Base-by-base conservation (phyloP, 1,140 invertebrate species). In the Pomacea maculata region DNA sequence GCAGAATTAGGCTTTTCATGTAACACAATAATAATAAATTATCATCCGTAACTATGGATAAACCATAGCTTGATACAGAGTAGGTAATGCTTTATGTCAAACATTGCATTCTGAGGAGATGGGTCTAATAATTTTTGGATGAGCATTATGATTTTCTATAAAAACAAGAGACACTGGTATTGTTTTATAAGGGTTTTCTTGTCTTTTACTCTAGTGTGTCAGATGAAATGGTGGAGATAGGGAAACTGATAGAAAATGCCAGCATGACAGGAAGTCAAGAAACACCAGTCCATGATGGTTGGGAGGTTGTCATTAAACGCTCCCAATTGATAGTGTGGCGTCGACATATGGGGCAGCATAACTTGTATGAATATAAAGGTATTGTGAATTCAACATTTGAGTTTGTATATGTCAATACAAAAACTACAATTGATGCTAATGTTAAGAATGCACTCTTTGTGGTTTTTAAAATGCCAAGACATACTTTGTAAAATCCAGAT, bases 291-390 rank as follows among this genome's bases (percentile, higher is more conserved):
- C 67, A 80, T 64, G 80, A 84, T 55, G 84, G 83, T 11, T 92
- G 91, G 91, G 87, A 91, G 75, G 29, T 80, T 21, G 84, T 92
- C 52, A 90, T 92, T 52, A 84, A 89, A 52, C 85, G 84, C 77
- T 82, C 83, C 52, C 83, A 89, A 78, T 82, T 91, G 21, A 85
- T 88, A 83, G 86, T 91, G 1, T 92, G 90, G 90, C 84, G 91
- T 71, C 88, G 89, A 86, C 85, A 87, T 21, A 82, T 91, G 71
- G 80, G 82, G 29, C 82, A 79, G 70, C 85, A 82, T 79, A 78
- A 86, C 74, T 80, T 91, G 19, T 91, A 90, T 84, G 85, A 91
- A 85, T 92, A 92, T 81, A 92, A 90, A 91, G 89, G 91, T 92
- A 84, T 63, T 25, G 65, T 75, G 74, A 45, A 68, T 70, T 55